Percentiles rank a stretch among this genome's conserved stretches.
These are phyloP conservation scores for Clusia tigrina DNA, from an alignment of 2,888 invertebrate species.

Conservation along the genomic window DNA sequence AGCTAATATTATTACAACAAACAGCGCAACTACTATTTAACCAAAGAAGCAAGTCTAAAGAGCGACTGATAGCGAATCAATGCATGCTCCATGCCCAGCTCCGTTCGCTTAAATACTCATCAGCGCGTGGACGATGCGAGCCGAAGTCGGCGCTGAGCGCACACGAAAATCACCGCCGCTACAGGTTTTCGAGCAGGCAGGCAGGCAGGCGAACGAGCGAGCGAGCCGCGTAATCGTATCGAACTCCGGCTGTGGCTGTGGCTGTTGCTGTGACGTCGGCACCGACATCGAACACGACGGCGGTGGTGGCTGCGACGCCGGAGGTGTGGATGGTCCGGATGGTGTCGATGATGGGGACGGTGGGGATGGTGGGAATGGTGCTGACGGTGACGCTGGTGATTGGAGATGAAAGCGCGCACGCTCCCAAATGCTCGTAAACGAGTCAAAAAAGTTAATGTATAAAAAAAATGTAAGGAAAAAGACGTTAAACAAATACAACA, in stretches of 20 bases:
- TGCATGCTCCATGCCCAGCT: constrained; percentile 72
- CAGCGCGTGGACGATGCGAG: constrained; percentile 30
- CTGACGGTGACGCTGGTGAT: not conserved
- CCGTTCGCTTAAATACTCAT: constrained; percentile 73
- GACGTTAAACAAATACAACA: constrained; percentile 19
- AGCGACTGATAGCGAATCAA: constrained; percentile 75
- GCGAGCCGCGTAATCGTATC: constrained; percentile 28
- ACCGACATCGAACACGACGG: not conserved
- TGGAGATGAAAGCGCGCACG: constrained; percentile 30
- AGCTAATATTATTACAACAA: constrained; percentile 63
- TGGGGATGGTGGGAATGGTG: not conserved
- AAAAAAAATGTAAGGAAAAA: constrained; percentile 21
- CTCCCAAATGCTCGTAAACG: too few relatives aligned
- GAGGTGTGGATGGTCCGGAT: not conserved
- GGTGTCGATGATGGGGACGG: not conserved
- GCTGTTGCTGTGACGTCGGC: constrained; percentile 21
- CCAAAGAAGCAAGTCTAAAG: constrained; percentile 68
- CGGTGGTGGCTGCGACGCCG: constrained; percentile 5
- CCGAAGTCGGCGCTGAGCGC: constrained; percentile 24
- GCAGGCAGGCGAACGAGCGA: constrained; percentile 21
- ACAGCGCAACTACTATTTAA: constrained; percentile 57
- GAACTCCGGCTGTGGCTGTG: constrained; percentile 15
- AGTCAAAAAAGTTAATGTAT: too few relatives aligned
- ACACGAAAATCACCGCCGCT: constrained; percentile 34
- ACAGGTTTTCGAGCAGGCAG: constrained; percentile 57